Base-by-base conservation (phyloP, 92 coral and sea anemone species). In the Muricea muricata region DNA sequence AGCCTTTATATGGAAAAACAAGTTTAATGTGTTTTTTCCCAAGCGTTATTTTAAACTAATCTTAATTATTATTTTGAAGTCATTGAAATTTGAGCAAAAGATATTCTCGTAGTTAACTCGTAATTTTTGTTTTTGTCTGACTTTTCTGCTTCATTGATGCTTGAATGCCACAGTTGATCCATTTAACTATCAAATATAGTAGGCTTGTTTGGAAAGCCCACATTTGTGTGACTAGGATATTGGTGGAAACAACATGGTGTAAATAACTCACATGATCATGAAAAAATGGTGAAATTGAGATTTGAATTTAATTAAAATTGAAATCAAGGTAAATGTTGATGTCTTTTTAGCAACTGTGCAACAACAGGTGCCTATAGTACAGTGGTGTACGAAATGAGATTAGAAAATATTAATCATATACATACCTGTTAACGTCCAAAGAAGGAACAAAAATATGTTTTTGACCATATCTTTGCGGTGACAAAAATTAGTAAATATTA, bases 361-460 rank as follows among this genome's bases (percentile, higher is more conserved):
- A n/a, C 17, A 50, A 20, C 23, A 50, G 25, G 61, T 54, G n/a
- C 15, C 20, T 15, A 25, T n/a, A 30, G 30, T 63, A 26, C n/a
- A 63, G 70, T 63, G 5, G 42, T 37, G 42, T 37, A 37, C 42
- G 42, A 37, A 37, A 37, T 4, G 5, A 37, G 42, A 4, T 37
- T 37, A 9, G 42, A 37, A 37, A 9, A 37, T 37, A 9, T 37
- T 60, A 24, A 0, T 60, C 14, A 18, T 56, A 17, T 35, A 17
- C 66, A 6, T 78, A 78, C 83, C 83, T 58, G 83, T 35, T 7
- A 28, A 26, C n/a, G 18, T 78, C 83, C 83, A 78, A 57, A 78
- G 52, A n/a, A 56, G 29, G 35, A 78, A 29, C 70, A 78, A 6
- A 20, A 78, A 35, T 42, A 58, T n/a, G 39, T 78, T 56, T 25